Base-by-base conservation (phyloP, 2,888 invertebrate species). In the Cephus spinipes region DNA sequence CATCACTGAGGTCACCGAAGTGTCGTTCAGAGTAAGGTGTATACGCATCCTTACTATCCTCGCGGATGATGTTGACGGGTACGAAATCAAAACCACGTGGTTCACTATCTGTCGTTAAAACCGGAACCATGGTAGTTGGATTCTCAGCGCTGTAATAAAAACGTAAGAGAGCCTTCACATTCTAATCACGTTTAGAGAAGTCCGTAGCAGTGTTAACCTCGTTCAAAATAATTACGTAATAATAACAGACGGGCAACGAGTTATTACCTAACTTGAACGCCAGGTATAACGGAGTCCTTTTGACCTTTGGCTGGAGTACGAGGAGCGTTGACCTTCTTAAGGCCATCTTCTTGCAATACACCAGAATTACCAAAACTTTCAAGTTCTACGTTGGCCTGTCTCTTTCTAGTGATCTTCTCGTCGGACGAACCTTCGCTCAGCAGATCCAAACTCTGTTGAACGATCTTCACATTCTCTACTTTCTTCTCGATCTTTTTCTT, bases 61-160 rank as follows among this genome's bases (percentile, higher is more conserved):
- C 90, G 2, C 87, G 89, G 74, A 91, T 89, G n/a, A 91, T 89
- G 77, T 91, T 91, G 1, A 91, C 91, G 3, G 91, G 91, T 0
- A 91, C 88, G 73, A 91, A 90, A 73, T 91, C 91, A 76, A 89
- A 91, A 3, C 86, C 84, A 76, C 86, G 88, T 31, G 81, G 79
- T 31, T 89, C 89, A 11, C 89, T 85, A 4, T 89, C 86, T 3
- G 91, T 90, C 3, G 91, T 91, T 78, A 91, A 79, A n/a, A 90
- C 83, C 1, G 91, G 91, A 74, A 89, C 77, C 89, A 89, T 90
- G 0, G 91, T 91, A 4, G 91, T 91, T 15, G 89, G 85, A 74
- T 90, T 89, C 76, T 90, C 90, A n/a, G 86, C 85, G 76, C 91
- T 91, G 77, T 36, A 73, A 80, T 40, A 74, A 73, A 23, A 55